Evolutionary conservation across 2,797 vertebrate species (phyloP), one percentile per base, ranked within the genome.

Genomic region (Crax fasciolata): DNA sequence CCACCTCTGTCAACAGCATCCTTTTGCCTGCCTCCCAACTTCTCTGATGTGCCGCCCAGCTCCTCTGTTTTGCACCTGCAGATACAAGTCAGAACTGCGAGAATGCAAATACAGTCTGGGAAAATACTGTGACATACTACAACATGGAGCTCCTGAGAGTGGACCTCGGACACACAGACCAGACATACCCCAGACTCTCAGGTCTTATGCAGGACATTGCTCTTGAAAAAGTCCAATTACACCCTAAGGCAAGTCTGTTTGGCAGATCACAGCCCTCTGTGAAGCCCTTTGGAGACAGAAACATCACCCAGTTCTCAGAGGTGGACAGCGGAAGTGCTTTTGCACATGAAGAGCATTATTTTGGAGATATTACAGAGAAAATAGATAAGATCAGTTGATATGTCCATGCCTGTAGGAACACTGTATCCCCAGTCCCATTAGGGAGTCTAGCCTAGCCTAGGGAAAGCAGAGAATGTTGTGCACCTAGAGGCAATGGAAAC

Each of bases 131-230:
- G n/a, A 13, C 12, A 13, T 7, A 32, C 62, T 52, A 51, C 62
- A 41, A 30, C 8, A 48, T 38, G 28, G 12, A 19, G 25, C 21
- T 58, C n/a, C 21, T 8, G 59, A 39, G 38, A 18, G 44, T 3
- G 18, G 17, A 38, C 10, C 9, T 7, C 1, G 1, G 54, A 12
- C 18, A 1, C 16, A 4, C 30, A 32, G 25, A 58, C 18, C 44
- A 51, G 75, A n/a, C 43, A 30, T 21, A 72, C 8, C 38, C 30
- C n/a, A 23, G n/a, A 25, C 30, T 51, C 35, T 41, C 43, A 27
- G 66, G 44, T n/a, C 23, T 77, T 41, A 41, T 32, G 51, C 51
- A 58, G 24, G 62, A 20, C 41, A 43, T 11, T 30, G n/a, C 61
- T 58, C 7, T 25, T 39, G 44, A 28, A 76, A 35, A 68, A 48